These are phyloP conservation scores for Gymnobelideus leadbeateri DNA, from an alignment of 2,113 vertebrate species.

Conservation along the genomic window DNA sequence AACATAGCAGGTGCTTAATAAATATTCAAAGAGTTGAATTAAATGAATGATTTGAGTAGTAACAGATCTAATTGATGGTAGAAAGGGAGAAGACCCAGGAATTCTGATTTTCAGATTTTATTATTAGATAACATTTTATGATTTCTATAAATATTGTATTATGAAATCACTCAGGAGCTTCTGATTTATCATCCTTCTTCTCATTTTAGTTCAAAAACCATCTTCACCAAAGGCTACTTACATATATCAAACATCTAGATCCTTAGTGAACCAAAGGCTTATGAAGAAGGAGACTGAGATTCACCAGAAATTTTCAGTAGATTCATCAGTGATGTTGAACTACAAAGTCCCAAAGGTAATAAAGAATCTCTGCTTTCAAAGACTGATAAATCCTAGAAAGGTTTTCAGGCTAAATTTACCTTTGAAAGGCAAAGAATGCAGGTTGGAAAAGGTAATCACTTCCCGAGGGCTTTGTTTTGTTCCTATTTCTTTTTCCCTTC, in stretches of 20 bases:
- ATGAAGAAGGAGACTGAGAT: background rate
- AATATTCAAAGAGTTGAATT: background rate
- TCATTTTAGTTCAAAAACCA: background rate
- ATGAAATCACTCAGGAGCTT: background rate
- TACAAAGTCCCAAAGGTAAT: background rate
- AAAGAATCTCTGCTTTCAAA: background rate
- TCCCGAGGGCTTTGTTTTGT: background rate
- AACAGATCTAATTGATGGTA: background rate
- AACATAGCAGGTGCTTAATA: background rate
- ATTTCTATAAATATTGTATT: background rate
- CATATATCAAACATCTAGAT: background rate
- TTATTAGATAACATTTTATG: background rate
- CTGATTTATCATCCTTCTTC: background rate
- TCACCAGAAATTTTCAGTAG: background rate
- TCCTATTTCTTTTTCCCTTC: background rate
- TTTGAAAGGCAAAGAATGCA: background rate
- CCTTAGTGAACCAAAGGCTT: background rate
- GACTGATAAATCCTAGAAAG: background rate
- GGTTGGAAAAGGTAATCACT: background rate
- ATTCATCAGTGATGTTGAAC: background rate
- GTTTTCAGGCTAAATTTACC: background rate
- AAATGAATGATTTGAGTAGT: background rate
- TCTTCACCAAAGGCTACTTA: background rate
- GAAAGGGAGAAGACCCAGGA: background rate
- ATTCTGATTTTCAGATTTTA: background rate